Evolutionary conservation across 2,113 vertebrate species (phyloP), one percentile per base, ranked within the genome.

Genomic region (Misgurnus mizolepis): DNA sequence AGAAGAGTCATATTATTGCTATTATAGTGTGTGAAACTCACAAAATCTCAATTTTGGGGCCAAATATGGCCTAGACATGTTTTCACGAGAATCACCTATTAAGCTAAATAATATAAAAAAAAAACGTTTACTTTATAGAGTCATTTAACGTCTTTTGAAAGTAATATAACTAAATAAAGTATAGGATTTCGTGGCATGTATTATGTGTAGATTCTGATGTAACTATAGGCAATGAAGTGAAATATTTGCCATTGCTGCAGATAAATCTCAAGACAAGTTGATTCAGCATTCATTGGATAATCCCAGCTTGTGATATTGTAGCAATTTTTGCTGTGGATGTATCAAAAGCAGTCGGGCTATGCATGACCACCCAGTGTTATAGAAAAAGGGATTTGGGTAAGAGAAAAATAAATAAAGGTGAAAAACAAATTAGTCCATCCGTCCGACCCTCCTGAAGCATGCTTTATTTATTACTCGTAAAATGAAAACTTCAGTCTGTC

Each of bases 401-500:
- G 61, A 65, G 72, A 80, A 43, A 80, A 39, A 58, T 56, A 17
- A 67, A 62, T 27, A 77, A 10, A 70, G 43, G 60, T 64, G 7
- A 83, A 68, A 45, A 47, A 47, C 76, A 82, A 84, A 85, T 83
- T 53, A 47, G 67, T 73, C 85, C 82, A 87, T 89, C 89, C 83
- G 85, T 76, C 68, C 60, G 78, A 84, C 85, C 74, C 86, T 85
- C 76, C 66, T 82, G 79, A 90, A 85, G 86, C 89, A 90, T 92
- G 82, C 79, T 60, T 92, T 92, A 91, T 92, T 91, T 83, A 92
- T 90, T 58, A 84, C 85, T 82, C 85, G 77, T 72, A 66, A 81
- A 85, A 89, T 90, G 71, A 91, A 92, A 91, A 88, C 92, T 92
- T 92, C 88, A 92, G 73, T 56, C 15, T 2, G 4, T 83, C 79